A percentile compares a stretch with the other conserved stretches of the same genome.
These are phyloP conservation scores for Azemiops feae DNA, from an alignment of 2,113 vertebrate species.

Conservation along the genomic window DNA sequence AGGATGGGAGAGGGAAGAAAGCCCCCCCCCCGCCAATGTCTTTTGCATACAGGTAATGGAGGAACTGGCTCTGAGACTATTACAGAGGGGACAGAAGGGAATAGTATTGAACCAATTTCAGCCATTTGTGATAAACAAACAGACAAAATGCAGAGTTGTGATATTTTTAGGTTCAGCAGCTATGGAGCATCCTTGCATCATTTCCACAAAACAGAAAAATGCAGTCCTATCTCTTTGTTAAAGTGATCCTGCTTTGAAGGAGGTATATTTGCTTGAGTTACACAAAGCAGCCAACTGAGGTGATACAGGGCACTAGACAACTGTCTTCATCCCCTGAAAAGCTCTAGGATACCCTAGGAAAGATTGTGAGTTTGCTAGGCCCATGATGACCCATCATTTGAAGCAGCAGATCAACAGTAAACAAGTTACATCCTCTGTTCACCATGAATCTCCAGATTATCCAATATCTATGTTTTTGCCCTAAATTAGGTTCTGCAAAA, in stretches of 20 bases:
- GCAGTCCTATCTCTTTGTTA: neutral
- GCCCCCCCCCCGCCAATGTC: neutral
- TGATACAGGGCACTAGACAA: too few relatives aligned
- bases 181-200: neutral
- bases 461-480: neutral
- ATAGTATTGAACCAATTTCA: neutral
- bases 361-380: neutral
- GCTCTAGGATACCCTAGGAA: neutral
- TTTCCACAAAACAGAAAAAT: neutral
- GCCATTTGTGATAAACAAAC: neutral
- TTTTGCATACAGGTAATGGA: neutral
- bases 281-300: neutral
- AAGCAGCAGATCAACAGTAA: neutral
- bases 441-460: neutral
- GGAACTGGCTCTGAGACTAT: neutral
- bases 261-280: neutral
- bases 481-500: neutral
- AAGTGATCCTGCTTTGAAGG: neutral
- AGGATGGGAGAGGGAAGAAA: neutral
- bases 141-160: neutral
- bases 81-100: neutral
- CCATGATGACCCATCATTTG: neutral
- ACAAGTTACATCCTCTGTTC: neutral
- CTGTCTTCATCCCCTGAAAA: neutral
- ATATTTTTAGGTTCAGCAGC: neutral